A percentile compares a stretch with the other conserved stretches of the same genome.
Conservation (phyloP, 2,888 invertebrate genomes). For the Ommatoiulus sabulosus region DNA sequence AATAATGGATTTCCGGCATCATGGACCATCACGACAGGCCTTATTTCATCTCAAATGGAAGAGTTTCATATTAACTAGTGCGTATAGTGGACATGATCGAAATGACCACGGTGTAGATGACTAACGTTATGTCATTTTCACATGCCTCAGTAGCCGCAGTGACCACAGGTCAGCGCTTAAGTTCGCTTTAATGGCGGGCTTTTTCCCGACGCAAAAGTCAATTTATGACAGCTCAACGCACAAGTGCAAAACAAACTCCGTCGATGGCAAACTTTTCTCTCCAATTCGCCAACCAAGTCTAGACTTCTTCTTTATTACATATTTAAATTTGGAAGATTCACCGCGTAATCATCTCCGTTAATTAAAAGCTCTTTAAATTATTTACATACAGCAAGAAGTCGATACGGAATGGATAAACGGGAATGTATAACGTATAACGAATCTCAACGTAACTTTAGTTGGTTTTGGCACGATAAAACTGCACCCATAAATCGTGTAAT, state of each 20-base stretch:
- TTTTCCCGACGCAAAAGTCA: neutral
- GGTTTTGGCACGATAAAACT: too few species aligned
- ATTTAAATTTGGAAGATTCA: too few species aligned
- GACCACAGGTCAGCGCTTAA: conserved; percentile 1
- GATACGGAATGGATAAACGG: too few species aligned
- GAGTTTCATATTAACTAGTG: neutral
- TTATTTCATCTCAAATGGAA: neutral
- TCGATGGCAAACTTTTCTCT: neutral
- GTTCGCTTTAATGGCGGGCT: neutral
- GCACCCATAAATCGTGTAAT: too few species aligned
- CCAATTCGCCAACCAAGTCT: neutral
- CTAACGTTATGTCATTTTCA: neutral
- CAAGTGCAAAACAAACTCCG: neutral
- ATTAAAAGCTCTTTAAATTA: too few species aligned
- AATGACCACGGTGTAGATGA: neutral
- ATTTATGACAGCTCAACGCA: neutral
- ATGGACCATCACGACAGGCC: neutral
- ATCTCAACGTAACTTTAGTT: too few species aligned
- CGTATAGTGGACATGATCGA: neutral
- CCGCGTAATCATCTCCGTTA: too few species aligned
- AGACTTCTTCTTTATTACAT: neutral
- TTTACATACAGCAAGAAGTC: too few species aligned
- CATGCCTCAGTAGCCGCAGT: neutral
- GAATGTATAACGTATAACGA: too few species aligned
- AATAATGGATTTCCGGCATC: neutral